Conservation (phyloP, 2,888 invertebrate species). For the Sphaerophoria rueppellii region DNA sequence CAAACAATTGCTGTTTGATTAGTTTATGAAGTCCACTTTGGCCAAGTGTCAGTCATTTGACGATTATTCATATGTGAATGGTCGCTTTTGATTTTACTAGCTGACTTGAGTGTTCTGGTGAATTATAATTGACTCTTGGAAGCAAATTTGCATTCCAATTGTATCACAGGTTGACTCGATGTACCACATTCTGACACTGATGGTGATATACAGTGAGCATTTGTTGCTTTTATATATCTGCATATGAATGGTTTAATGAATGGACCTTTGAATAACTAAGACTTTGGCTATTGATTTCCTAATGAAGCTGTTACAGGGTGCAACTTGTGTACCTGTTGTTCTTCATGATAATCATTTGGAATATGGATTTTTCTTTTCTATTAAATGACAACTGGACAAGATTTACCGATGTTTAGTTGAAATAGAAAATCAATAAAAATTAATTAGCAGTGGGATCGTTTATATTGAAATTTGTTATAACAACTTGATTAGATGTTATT, state of each 20-base stretch:
- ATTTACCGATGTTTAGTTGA: slow-evolving; percentile 11
- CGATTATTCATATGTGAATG: slow-evolving; percentile 61
- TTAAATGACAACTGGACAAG: slow-evolving; percentile 29
- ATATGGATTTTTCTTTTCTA: neutral
- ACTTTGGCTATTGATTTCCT: slow-evolving; percentile 50
- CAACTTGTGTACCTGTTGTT: slow-evolving; percentile 16
- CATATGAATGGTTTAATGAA: slow-evolving; percentile 55
- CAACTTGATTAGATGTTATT: slow-evolving; percentile 2
- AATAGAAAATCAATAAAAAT: slow-evolving; percentile 25
- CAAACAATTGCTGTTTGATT: slow-evolving; percentile 12
- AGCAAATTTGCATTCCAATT: slow-evolving; percentile 59
- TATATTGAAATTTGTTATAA: slow-evolving; percentile 1
- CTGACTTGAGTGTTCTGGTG: slow-evolving; percentile 25
- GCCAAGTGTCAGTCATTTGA: slow-evolving; percentile 44
- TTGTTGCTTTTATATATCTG: slow-evolving; percentile 3
- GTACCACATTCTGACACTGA: neutral
- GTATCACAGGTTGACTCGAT: slow-evolving; percentile 1
- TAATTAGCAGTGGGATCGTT: neutral
- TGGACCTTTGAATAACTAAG: slow-evolving; percentile 56
- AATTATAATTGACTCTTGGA: slow-evolving; percentile 59
- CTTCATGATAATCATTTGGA: slow-evolving; percentile 12
- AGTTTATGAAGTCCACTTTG: slow-evolving; percentile 49
- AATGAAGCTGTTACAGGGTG: slow-evolving; percentile 28
- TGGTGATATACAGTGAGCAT: neutral
- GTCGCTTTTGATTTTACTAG: neutral